Base-by-base conservation (phyloP, 2,888 invertebrate species). In the Chymomyza caudatula region DNA sequence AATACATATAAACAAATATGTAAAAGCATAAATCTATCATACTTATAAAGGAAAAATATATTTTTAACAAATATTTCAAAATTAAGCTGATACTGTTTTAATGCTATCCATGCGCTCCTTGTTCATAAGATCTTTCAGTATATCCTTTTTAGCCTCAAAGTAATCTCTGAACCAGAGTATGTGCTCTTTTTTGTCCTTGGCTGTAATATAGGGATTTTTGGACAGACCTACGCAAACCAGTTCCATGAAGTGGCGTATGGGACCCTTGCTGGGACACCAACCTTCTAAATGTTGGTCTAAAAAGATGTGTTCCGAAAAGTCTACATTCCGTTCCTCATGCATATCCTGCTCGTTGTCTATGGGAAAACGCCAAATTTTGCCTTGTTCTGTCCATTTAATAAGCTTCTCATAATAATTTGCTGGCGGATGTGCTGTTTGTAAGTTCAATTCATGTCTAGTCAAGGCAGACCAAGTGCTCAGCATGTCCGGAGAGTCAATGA, bases 241-340 rank as follows among this genome's bases (percentile, higher is more conserved):
- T 87, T 99, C 98, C 99, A 99, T 99, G 89, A 98, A 99, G 90
- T 98, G 97, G 5, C 97, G 92, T 73, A 99, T 92, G 0, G 99
- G 98, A 0, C 98, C 99, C 77, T 92, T 94, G 53, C 91, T 92
- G 0, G 99, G 98, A 88, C 99, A 98, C 96, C 97, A 97, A 0
- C 92, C 93, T 80, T 95, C 94, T 15, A 99, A 91, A 87, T 96
- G 94, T 15, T 93, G 92, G 69, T 98, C 98, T 11, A 99, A 91
- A 90, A 99, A 98, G 23, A 99, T 93, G 88, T 99, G 99, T 76
- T 99, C 97, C 0, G 97, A 94, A 89, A 99, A 99, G 77, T 96
- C 94, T 0, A 94, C 94, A 13, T 92, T 91, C 69, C 93, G 93
- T 76, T 94, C 93, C 60, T 93, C 93, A 69, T 91, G 91, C 86